Base-by-base conservation (phyloP, 2,797 vertebrate genomes). In the Sebastes dallii region DNA sequence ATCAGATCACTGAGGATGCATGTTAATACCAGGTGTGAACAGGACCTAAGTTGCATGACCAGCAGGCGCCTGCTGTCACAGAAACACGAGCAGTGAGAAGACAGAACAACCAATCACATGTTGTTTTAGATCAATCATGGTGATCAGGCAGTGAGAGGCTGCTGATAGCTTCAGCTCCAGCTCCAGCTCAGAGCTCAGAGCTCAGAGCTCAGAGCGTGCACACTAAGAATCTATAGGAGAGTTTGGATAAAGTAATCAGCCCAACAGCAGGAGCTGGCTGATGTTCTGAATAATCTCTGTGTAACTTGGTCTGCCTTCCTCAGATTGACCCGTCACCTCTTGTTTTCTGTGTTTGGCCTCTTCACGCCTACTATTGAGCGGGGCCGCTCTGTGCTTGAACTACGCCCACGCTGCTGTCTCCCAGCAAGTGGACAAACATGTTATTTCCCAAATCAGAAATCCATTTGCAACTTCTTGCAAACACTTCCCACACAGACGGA, bases 361-460 rank as follows among this genome's bases (percentile, higher is more conserved):
- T 61, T 81, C 71, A 70, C 86, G 82, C 89, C 88, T n/a, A 87
- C 92, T 56, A 54, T 34, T 22, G 83, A 87, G 68, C 79, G 0
- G 66, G 70, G 72, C 65, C 39, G 55, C 80, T 77, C 81, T 29
- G 61, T 13, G 62, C 78, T 34, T 85, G 79, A 88, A 86, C 91
- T 88, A 29, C 90, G 3, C 92, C 90, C 89, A 90, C 92, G 16
- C 89, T 20, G 3, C 80, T 8, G 78, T 86, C 87, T 89, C 82
- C 66, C 76, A 65, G 83, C 86, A 2, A 82, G 75, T 77, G 88
- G 88, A 91, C 88, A 87, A 86, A 89, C 88, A 72, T 81, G 81
- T 72, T 82, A 80, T 84, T 88, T 88, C 80, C 89, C 80, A 85
- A 91, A 92, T 86, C 85, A 88, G 74, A 86, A 88, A 91, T 86